Base-by-base conservation (phyloP, 1,140 invertebrate species). In the Ceratoteleas bidentatus region DNA sequence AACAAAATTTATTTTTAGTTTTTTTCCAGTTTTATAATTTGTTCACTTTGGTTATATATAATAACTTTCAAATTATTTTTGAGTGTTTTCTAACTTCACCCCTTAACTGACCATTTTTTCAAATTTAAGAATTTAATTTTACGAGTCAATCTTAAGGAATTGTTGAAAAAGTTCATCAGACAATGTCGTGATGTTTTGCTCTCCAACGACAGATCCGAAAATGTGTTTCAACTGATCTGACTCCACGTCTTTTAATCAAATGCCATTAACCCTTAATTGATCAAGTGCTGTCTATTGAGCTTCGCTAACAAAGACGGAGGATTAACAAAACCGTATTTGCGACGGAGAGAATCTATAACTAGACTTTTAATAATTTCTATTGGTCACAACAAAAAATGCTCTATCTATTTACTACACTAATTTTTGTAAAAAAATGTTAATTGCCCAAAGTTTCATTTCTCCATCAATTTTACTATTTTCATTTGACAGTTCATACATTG, bases 251-350 rank as follows among this genome's bases (percentile, higher is more conserved):
- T 64, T 62, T 56, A 73, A 73, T 73, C 69, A 64, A 73, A 73
- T 73, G 52, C 52, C 69, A 73, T 73, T 73, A 56, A 73, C 69
- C 43, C 52, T 62, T 56, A 73, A 73, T 72, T 72, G 68, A 72
- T 72, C 57, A 54, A 54, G 60, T 61, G 61, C 57, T 56, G 50
- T 72, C 32, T 16, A 72, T 36, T 64, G 52, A 73, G 56, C 43
- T 24, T 3, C 11, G 40, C 13, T 33, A 14, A 61, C n/a, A 47
- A 50, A 58, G 57, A 72, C 34, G 47, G 4, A 24, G 9, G 24
- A 69, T 58, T 40, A 13, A 58, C 14, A 10, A 33, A 13, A 36
- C 34, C 7, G n/a, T n/a, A 47, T 33, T 47, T 34, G 16, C 9
- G 16, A 14, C 33, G 24, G 13, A 45, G 10, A 45, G 1, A 45